Evolutionary conservation across 2,797 vertebrate genomes (phyloP), one percentile per base, ranked within the genome.

Genomic region (Manis javanica): DNA sequence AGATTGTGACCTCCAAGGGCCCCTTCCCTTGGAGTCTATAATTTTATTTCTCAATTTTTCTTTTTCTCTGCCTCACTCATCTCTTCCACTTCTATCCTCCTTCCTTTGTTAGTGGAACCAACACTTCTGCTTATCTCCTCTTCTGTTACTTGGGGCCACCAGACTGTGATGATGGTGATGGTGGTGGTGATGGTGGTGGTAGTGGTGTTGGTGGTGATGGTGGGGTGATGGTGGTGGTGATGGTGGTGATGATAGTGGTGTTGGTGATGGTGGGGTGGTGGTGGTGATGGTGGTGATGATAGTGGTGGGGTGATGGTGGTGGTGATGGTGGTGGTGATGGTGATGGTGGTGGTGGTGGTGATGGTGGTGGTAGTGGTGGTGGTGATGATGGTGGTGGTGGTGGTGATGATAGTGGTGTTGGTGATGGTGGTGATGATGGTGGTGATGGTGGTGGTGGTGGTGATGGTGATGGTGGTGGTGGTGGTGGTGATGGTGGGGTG

Each of bases 391-490:
- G 5, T 42, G 34, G 1, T 57, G 24, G 9, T 37, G 46, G 1
- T 74, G 13, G 9, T 37, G 2, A 1, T 46, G 19, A n/a, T n/a
- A n/a, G n/a, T 75, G 23, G 0, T 29, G 46, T 3, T 66, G 63
- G 0, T 29, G 18, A 10, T 89, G 31, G 0, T 31, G 23, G 0
- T n/a, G 72, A 0, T 75, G 23, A 0, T 29, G 46, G 6, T 66
- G 63, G 8, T 13, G 7, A 4, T 29, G 49, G 0, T 63, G 57
- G 1, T 53, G 42, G 2, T n/a, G 5, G 3, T 82, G 31, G 12
- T 19, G 34, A 2, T n/a, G 34, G 0, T 59, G 23, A 2, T 21
- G 14, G 4, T 74, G 14, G 5, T 42, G 34, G 1, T 57, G 24
- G 9, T 37, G 46, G 1, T 74, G 13, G 9, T 37, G 2, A 1